Evolutionary conservation across 2,888 invertebrate genomes (phyloP).

Genomic region (Drosophila mayaguana): DNA sequence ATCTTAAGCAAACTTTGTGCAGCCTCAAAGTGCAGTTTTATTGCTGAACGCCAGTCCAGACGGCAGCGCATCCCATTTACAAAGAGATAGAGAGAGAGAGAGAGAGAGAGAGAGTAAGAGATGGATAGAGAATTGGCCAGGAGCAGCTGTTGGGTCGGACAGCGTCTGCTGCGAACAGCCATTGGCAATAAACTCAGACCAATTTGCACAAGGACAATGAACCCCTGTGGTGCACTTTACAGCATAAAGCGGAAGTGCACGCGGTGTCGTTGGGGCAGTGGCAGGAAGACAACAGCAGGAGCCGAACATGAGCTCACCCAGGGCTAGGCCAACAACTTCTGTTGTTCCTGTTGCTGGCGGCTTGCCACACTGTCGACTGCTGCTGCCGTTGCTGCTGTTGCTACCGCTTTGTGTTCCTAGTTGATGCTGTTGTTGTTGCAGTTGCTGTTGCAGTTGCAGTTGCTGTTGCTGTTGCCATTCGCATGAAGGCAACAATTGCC

Average conservation of each 20-base stretch:
- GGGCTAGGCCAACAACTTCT: slow-evolving; percentile 29
- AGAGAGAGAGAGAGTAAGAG: neutral
- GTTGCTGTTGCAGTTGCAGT: slow-evolving; percentile 23
- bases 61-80: slow-evolving; percentile 16
- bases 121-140: slow-evolving; percentile 10
- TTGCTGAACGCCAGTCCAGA: slow-evolving; percentile 36
- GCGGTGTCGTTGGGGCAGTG: slow-evolving; percentile 11
- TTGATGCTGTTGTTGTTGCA: slow-evolving; percentile 23
- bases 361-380: slow-evolving; percentile 58
- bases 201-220: slow-evolving; percentile 81
- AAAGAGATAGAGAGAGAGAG: neutral
- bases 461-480: slow-evolving; percentile 24
- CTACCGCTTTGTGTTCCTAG: slow-evolving; percentile 24
- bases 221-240: slow-evolving; percentile 78
- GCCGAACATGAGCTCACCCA: slow-evolving; percentile 25
- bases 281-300: slow-evolving; percentile 24
- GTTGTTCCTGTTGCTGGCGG: slow-evolving; percentile 57
- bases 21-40: slow-evolving; percentile 74
- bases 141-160: slow-evolving; percentile 55
- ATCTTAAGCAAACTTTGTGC: slow-evolving; percentile 77
- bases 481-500: slow-evolving; percentile 68
- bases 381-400: slow-evolving; percentile 10
- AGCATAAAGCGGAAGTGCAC: slow-evolving; percentile 58
- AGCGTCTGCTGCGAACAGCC: slow-evolving; percentile 57
- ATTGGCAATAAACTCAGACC: slow-evolving; percentile 77